Base-by-base conservation (phyloP, 2,113 vertebrate species). In the Cepphus grylle region DNA sequence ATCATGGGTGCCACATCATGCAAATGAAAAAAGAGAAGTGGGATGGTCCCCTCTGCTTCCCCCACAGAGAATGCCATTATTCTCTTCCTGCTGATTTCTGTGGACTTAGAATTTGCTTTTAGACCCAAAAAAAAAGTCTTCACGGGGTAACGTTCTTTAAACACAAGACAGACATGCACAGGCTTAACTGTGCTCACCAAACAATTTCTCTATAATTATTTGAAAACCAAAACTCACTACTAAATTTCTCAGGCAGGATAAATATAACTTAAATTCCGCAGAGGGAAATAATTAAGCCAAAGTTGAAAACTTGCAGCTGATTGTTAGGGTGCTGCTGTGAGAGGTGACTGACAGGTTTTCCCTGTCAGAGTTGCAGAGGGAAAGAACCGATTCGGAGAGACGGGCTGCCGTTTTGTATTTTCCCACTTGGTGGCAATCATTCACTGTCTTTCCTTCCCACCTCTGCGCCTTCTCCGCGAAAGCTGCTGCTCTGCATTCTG, bases 381-480 rank as follows among this genome's bases (percentile, higher is more conserved):
- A 14, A 36, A 88, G 40, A 38, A 8, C 2, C 11, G 20, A 4
- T 2, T 8, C 8, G 43, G 77, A 34, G 32, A 29, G 23, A 21
- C 8, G 17, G 4, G 12, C 65, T 94, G 93, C 86, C 76, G 34
- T 87, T 62, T 47, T 71, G 27, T 20, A 2, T 88, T 94, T 90
- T 30, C 38, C 97, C 98, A 96, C 98, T 70, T 90, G 98, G 93
- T 97, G 98, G 98, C 94, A 82, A 88, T 96, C 17, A 29, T 34
- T 77, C 62, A 56, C 94, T 65, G 59, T 56, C 52, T 93, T 71
- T 81, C 38, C 56, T 70, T 77, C 20, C 34, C 30, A 7, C 5
- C 27, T 26, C n/a, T 9, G 42, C 4, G 0, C 26, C 47, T 36
- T 15, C 42, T n/a, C 6, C 15, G 20, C 2, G 40, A 4, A 4